phyloP scores from a whole-genome alignment of 1,140 invertebrate species.

The Drosophila erecta region DNA sequence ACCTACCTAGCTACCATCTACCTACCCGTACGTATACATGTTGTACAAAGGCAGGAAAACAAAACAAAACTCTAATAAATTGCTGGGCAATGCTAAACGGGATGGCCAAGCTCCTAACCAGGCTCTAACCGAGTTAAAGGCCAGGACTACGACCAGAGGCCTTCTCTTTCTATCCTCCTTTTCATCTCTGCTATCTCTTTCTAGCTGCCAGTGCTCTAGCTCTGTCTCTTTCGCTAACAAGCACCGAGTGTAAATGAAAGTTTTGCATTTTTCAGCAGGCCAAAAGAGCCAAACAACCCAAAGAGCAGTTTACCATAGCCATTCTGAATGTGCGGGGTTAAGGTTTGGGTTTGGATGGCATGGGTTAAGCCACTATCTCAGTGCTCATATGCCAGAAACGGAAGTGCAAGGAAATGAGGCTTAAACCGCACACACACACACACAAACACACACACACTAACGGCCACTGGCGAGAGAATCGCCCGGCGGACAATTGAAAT shows the following conservation, averaged over 20 bases:
- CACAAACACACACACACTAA: conserved; percentile 48
- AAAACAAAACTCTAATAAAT: conserved; percentile 74
- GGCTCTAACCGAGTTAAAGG: conserved; percentile 70
- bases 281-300: conserved; percentile 52
- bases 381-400: conserved; percentile 67
- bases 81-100: conserved; percentile 65
- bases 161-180: not conserved
- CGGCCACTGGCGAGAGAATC: conserved; percentile 23
- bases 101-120: conserved; percentile 61
- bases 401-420: conserved; percentile 78
- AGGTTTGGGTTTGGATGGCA: conserved; percentile 8
- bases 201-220: not conserved
- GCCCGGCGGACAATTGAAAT: conserved; percentile 68
- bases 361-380: conserved; percentile 49
- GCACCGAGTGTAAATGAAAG: conserved; percentile 75
- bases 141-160: conserved; percentile 16
- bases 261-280: conserved; percentile 75
- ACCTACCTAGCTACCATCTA: not conserved
- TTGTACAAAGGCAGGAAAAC: conserved; percentile 25
- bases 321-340: conserved; percentile 39
- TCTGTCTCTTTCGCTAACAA: conserved; percentile 42
- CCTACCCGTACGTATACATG: not conserved
- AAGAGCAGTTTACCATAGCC: conserved; percentile 70
- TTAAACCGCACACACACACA: conserved; percentile 71
- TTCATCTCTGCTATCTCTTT: not conserved